Evolutionary conservation across 2,888 invertebrate genomes (phyloP).

Genomic region (Caenorhabditis uteleia): DNA sequence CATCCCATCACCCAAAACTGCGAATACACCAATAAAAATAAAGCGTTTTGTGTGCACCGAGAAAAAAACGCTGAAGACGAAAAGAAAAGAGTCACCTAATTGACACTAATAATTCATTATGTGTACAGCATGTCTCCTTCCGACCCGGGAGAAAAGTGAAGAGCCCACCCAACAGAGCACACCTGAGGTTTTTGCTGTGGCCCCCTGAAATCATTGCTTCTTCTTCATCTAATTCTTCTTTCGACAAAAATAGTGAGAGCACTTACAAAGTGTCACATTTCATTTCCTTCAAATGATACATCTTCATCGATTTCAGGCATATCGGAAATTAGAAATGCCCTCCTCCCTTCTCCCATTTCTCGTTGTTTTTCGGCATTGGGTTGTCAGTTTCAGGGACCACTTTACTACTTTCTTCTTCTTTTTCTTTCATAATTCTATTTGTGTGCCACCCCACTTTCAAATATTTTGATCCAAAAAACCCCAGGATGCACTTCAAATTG

Average conservation of each 20-base stretch:
- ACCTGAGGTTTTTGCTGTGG: no score
- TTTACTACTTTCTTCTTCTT: background rate
- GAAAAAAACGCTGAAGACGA: no score
- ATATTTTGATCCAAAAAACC: background rate
- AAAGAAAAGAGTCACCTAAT: no score
- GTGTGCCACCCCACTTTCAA: conserved; percentile 32
- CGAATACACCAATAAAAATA: no score
- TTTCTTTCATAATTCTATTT: background rate
- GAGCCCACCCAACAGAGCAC: no score
- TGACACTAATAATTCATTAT: no score
- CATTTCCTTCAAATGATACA: conserved; percentile 21
- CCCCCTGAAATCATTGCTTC: conserved; percentile 6
- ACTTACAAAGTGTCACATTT: conserved; percentile 41
- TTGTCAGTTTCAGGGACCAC: no score
- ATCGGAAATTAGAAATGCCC: background rate
- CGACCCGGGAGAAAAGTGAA: no score
- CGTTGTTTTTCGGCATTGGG: background rate
- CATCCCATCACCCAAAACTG: no score
- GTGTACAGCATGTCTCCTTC: no score
- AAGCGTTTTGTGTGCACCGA: no score
- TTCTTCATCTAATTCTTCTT: background rate
- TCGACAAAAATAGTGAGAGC: conserved; percentile 6
- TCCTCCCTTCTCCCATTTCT: background rate
- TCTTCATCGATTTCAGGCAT: conserved; percentile 3
- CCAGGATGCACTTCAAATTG: no score